Base-by-base conservation (phyloP, 2,888 invertebrate genomes). In the Stenchaetothrips biformis region DNA sequence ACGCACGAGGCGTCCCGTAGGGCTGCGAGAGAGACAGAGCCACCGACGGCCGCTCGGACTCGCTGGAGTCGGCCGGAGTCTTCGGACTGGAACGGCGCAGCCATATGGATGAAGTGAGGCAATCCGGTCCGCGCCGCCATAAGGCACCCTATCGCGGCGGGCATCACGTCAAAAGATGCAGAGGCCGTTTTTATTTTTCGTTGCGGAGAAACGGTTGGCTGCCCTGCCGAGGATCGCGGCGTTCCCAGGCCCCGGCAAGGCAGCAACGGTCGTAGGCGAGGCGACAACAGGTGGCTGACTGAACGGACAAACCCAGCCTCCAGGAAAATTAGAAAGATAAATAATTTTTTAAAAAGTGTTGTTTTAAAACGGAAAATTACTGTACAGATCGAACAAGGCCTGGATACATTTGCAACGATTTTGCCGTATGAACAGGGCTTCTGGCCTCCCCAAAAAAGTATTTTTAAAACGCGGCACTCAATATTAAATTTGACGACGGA, bases 91-190 rank as follows among this genome's bases (percentile, higher is more conserved):
- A 67, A 67, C 67, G 67, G 67, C 53, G 21, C 8, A 21, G 21
- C 18, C 67, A 67, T 67, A 67, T 67, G 67, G 67, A 21, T 21
- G n/a, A 67, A 7, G 18, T 13, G 53, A 13, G 4, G 53, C 53
- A 18, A 37, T 13, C 53, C 53, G 62, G 18, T 7, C 62, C 16
- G 62, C 62, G 62, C 18, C 7, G 62, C 62, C 67, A 67, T 67
- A 67, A 67, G 67, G 67, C 67, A 67, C 67, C 67, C 67, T 67
- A 67, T 67, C 67, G 67, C 67, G 67, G 21, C 67, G 21, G 67
- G n/a, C 67, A 67, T 67, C 67, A 67, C 67, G 67, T 67, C 67
- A 67, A 67, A 67, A 67, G 67, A 67, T 67, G 67, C 67, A 67
- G 18, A 67, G 67, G 67, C 67, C 21, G 67, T 67, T 67, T 67